Conservation (phyloP, 2,888 invertebrate genomes). For the Diaphora mendica region DNA sequence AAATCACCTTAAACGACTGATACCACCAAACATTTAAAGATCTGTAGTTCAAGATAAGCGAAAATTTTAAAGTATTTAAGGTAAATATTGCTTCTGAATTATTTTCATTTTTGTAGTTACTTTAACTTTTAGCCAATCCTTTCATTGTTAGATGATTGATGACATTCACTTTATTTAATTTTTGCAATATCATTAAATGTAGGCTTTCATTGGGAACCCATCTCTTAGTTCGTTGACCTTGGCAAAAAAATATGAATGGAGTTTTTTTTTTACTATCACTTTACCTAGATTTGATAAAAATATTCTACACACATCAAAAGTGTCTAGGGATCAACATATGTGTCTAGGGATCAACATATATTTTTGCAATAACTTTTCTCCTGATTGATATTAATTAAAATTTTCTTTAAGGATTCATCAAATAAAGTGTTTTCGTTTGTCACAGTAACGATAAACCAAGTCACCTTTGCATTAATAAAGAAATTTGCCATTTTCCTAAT, state of each 20-base stretch:
- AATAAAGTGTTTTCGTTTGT: no score
- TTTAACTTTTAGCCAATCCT: neutral
- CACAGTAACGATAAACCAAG: no score
- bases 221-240: neutral
- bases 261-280: neutral
- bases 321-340: no score
- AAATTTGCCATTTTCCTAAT: no score
- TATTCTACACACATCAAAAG: no score
- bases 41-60: neutral
- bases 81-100: neutral
- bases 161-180: neutral
- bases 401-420: no score
- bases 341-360: no score
- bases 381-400: no score
- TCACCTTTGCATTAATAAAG: no score
- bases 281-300: neutral
- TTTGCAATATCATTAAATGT: neutral
- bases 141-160: constrained; percentile 1
- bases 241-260: neutral
- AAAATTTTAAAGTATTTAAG: neutral
- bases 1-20: neutral
- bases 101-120: neutral
- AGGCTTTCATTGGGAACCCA: neutral
- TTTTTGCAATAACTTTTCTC: no score
- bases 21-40: neutral